Percentiles rank a stretch among this genome's conserved stretches.
Evolutionary conservation across 2,797 vertebrate species (phyloP).

Genomic region (Xiphorhynchus erythropygius): DNA sequence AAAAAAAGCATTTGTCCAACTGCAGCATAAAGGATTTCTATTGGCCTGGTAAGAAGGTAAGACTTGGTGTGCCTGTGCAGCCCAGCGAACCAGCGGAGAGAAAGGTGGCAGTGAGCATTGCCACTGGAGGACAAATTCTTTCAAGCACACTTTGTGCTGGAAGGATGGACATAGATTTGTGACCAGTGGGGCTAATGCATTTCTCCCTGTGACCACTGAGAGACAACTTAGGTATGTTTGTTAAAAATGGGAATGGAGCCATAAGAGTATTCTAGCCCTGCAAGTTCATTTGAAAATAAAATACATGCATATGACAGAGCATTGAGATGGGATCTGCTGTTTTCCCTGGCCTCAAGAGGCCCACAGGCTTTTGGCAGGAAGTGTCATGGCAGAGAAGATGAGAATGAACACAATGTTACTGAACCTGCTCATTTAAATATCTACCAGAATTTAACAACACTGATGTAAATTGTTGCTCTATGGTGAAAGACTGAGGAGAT

Average conservation of each 20-base stretch:
- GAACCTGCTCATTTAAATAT: background rate
- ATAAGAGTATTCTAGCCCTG: background rate
- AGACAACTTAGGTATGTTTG: accelerated
- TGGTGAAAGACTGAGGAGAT: background rate
- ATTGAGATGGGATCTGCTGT: background rate
- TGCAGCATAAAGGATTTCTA: background rate
- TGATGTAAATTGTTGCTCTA: background rate
- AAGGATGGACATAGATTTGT: background rate
- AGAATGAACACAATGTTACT: background rate
- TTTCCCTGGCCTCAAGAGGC: background rate
- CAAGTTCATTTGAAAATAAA: background rate
- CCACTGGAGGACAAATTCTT: background rate
- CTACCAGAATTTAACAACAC: background rate
- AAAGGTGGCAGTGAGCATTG: background rate
- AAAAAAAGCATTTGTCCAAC: background rate
- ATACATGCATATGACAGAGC: background rate
- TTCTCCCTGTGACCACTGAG: background rate
- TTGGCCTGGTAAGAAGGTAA: background rate
- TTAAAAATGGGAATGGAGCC: background rate
- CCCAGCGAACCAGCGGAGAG: background rate
- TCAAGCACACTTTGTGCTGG: background rate
- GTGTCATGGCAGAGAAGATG: background rate
- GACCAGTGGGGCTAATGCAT: background rate
- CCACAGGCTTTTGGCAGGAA: background rate
- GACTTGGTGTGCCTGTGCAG: background rate